phyloP scores from a whole-genome alignment of 2,888 invertebrate species.

The Trachelus troglodyta region DNA sequence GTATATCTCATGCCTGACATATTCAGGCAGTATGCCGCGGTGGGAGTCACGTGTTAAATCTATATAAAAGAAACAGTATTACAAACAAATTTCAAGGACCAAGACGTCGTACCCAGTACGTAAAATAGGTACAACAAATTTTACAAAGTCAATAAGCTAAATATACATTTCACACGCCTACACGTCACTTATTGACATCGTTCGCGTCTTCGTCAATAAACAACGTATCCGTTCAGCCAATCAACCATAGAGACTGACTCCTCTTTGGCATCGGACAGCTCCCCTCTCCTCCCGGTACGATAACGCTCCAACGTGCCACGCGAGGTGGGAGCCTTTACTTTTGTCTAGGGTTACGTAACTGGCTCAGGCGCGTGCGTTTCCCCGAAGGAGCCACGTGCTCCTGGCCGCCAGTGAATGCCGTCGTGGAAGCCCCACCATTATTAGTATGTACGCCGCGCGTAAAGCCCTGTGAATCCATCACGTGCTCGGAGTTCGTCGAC shows the following conservation, averaged over 20 bases:
- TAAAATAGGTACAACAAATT: background rate
- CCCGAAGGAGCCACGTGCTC: constrained; percentile 42
- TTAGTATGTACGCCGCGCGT: constrained; percentile 18
- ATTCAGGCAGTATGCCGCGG: background rate
- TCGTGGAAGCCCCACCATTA: constrained; percentile 26
- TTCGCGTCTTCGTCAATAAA: background rate
- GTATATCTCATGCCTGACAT: background rate
- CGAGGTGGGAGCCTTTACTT: background rate
- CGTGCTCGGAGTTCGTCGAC: background rate
- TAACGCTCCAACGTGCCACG: background rate
- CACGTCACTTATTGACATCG: background rate
- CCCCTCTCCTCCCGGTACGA: background rate
- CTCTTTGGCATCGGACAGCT: background rate
- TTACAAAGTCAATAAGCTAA: background rate
- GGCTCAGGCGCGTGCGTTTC: constrained; percentile 35
- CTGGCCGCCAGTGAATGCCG: constrained; percentile 38
- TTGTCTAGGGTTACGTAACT: constrained; percentile 33
- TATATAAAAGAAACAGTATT: no score
- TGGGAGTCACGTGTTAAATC: background rate
- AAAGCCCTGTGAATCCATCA: constrained; percentile 1
- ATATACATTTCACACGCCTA: background rate
- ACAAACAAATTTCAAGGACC: background rate
- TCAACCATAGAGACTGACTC: background rate
- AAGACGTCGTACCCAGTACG: background rate
- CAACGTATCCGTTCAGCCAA: background rate